These are phyloP conservation scores for Scytalopus superciliaris DNA, from an alignment of 2,113 vertebrate species.

Conservation along the genomic window DNA sequence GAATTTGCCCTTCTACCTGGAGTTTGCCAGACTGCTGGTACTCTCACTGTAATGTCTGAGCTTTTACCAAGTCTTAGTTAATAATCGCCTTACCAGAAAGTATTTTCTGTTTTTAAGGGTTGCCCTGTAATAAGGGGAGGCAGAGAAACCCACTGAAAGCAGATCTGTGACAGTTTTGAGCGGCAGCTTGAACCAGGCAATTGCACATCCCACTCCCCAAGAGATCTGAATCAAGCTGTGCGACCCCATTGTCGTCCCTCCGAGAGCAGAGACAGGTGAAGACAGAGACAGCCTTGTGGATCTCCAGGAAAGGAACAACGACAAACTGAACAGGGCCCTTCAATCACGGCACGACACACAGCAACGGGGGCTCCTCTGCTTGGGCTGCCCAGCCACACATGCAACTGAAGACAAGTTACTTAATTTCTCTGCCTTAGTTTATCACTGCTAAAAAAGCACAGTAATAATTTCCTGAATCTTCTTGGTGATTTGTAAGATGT, in stretches of 20 bases:
- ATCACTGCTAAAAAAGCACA: background rate
- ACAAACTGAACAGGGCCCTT: background rate
- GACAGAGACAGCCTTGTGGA: background rate
- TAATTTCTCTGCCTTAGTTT: background rate
- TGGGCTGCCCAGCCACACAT: background rate
- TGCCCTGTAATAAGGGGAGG: background rate
- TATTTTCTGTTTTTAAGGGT: background rate
- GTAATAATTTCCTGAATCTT: background rate
- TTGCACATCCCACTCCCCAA: background rate
- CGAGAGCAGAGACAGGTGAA: background rate
- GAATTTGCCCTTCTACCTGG: background rate
- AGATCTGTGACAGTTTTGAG: background rate
- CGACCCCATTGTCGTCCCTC: background rate
- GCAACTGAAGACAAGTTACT: background rate
- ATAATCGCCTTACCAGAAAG: background rate
- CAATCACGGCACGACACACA: background rate
- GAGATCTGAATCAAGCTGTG: background rate
- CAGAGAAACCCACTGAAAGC: background rate
- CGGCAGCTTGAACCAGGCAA: background rate
- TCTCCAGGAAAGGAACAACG: background rate
- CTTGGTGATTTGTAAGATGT: background rate
- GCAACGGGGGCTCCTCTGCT: background rate
- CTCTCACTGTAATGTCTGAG: background rate
- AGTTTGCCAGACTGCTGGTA: background rate
- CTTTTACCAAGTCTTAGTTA: background rate